These are phyloP conservation scores for Macaca mulatta DNA, from an alignment of 2,113 vertebrate genomes.

Conservation along the genomic window DNA sequence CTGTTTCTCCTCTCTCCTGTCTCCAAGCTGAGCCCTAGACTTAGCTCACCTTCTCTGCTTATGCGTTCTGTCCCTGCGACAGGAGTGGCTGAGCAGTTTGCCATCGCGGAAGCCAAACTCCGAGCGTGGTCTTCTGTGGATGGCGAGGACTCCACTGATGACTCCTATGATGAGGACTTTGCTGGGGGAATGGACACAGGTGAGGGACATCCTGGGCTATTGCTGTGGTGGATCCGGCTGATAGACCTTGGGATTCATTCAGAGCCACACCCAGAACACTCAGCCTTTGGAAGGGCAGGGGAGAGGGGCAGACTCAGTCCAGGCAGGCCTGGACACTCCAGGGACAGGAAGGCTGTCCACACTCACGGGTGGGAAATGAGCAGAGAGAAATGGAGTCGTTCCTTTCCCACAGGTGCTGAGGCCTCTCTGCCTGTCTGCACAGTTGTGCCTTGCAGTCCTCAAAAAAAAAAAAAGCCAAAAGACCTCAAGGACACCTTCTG, in stretches of 20 bases:
- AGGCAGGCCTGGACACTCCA: not conserved
- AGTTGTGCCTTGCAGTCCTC: not conserved
- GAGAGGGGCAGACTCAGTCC: not conserved
- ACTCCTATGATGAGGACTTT: constrained; percentile 97
- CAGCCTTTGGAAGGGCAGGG: not conserved
- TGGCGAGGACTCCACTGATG: constrained; percentile 95
- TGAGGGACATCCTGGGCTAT: constrained; percentile 70
- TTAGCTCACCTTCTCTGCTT: constrained; percentile 68
- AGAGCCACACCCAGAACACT: not conserved
- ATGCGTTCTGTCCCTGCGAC: constrained; percentile 65
- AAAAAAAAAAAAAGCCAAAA: not conserved
- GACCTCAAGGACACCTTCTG: not conserved
- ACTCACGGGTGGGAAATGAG: not conserved
- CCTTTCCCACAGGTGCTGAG: not conserved
- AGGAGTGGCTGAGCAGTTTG: constrained; percentile 97
- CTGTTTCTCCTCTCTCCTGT: not conserved
- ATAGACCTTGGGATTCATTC: not conserved
- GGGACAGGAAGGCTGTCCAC: not conserved
- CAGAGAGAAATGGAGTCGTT: not conserved
- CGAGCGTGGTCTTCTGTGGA: constrained; percentile 98
- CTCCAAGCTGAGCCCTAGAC: not conserved
- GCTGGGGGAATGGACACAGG: constrained; percentile 90
- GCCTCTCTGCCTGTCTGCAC: not conserved
- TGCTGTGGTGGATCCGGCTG: not conserved
- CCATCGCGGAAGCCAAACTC: constrained; percentile 97